Evolutionary conservation across 1,140 invertebrate species (phyloP), one percentile per base, ranked within the genome.

Genomic region (Limonius californicus): DNA sequence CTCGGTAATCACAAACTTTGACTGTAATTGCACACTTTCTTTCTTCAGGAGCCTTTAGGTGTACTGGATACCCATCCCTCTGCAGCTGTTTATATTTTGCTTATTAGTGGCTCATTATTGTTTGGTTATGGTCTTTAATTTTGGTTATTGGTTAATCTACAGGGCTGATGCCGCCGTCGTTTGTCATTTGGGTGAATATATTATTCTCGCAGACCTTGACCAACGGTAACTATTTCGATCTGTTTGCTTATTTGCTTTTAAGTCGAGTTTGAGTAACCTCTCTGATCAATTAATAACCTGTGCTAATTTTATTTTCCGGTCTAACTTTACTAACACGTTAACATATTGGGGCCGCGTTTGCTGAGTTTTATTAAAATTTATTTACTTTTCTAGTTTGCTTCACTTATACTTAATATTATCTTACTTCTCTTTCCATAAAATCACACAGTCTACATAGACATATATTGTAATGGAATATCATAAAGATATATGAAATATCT

Each of bases 151-250:
- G 7, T 53, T 27, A 68, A 61, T 60, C 61, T 56, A 15, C 67
- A 95, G 94, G 95, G 94, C 94, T 70, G 95, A 98, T 86, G 95
- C 95, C 73, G 94, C 95, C 68, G 88, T 97, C 70, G 89, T 97
- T 87, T 93, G 89, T 70, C 92, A 96, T 82, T 79, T 93, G 66
- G 97, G 94, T 94, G 95, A 98, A 84, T 88, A 87, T 80, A 82
- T 87, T 74, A 84, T 97, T 73, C 86, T 84, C 79, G 86, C 86
- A 71, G 93, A 95, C 77, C 74, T 87, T 69, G 81, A 83, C 64
- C 76, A 85, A 73, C 89, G 90, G 91, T 93, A 89, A 88, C 80
- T 55, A 55, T 79, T 66, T 62, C 62, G 16, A 60, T 27, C 35
- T 66, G 15, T 23, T 39, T 19, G 55, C 20, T 57, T 19, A 19